Evolutionary conservation across 2,888 invertebrate species (phyloP).

Genomic region (Prosopocoilus inquinatus): DNA sequence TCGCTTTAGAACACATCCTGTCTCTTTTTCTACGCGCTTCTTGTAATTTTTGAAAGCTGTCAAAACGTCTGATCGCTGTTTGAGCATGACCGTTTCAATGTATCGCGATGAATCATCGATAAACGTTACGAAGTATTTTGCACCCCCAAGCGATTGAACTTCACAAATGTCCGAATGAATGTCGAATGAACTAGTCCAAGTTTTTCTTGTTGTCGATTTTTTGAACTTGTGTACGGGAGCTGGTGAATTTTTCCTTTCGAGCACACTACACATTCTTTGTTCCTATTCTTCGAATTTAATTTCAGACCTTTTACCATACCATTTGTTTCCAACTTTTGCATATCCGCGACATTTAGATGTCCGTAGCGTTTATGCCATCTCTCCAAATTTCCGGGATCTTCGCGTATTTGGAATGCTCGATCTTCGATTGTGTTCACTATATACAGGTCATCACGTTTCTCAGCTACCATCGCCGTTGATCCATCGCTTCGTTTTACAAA

Average conservation of each 20-base stretch:
- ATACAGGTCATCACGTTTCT: slow-evolving; percentile 7
- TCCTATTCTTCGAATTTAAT: no score
- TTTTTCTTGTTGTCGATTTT: slow-evolving; percentile 10
- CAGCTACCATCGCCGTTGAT: slow-evolving; percentile 8
- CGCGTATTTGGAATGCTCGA: slow-evolving; percentile 2
- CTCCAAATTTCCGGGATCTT: not conserved
- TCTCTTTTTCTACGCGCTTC: no score
- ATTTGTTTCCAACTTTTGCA: slow-evolving; percentile 18
- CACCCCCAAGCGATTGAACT: not conserved
- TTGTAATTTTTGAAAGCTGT: no score
- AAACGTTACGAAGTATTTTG: no score
- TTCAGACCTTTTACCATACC: no score
- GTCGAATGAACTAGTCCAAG: slow-evolving; percentile 25
- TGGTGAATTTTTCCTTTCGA: no score
- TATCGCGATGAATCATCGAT: no score
- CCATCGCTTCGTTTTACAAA: slow-evolving; percentile 23
- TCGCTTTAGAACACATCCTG: no score
- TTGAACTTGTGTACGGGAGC: not conserved
- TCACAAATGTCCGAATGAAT: slow-evolving; percentile 32
- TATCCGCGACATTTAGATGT: slow-evolving; percentile 25
- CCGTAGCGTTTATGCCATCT: slow-evolving; percentile 28
- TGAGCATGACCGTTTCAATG: no score
- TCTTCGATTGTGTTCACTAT: slow-evolving; percentile 7
- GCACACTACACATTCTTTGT: no score
- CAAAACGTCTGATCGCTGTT: no score